Evolutionary conservation across 2,888 invertebrate species (phyloP).

Genomic region (Morpho deidamia): DNA sequence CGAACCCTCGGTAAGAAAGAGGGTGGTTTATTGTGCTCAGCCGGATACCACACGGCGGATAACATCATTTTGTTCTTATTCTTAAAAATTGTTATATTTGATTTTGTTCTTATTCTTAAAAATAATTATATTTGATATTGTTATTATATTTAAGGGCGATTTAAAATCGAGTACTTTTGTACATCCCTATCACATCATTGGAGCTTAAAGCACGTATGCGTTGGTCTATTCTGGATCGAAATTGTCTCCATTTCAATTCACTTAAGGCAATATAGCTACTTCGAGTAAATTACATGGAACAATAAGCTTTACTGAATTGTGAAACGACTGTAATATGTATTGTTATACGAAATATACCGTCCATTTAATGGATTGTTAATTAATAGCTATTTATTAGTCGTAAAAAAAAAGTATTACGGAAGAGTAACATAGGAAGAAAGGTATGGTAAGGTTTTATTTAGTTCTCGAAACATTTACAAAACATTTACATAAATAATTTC

Average conservation of each 20-base stretch:
- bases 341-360: too few relatives aligned
- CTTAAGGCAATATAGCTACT: constrained; percentile 30
- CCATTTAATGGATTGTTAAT: too few relatives aligned
- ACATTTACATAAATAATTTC: too few relatives aligned
- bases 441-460: too few relatives aligned
- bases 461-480: too few relatives aligned
- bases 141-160: background rate
- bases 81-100: background rate
- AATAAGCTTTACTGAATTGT: background rate
- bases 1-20: too few relatives aligned
- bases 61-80: too few relatives aligned
- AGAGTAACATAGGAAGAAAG: too few relatives aligned
- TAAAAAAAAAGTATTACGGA: too few relatives aligned
- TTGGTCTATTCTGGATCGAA: constrained; percentile 9
- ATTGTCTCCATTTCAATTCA: constrained; percentile 33
- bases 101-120: background rate
- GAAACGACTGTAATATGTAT: background rate
- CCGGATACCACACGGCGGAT: too few relatives aligned
- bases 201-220: constrained; percentile 17
- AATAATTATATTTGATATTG: background rate
- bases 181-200: constrained; percentile 9
- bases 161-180: background rate
- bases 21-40: too few relatives aligned
- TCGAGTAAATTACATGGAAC: constrained; percentile 4
- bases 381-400: too few relatives aligned